phyloP scores from a whole-genome alignment of 2,113 vertebrate genomes.

The Leptobrachium leishanense region DNA sequence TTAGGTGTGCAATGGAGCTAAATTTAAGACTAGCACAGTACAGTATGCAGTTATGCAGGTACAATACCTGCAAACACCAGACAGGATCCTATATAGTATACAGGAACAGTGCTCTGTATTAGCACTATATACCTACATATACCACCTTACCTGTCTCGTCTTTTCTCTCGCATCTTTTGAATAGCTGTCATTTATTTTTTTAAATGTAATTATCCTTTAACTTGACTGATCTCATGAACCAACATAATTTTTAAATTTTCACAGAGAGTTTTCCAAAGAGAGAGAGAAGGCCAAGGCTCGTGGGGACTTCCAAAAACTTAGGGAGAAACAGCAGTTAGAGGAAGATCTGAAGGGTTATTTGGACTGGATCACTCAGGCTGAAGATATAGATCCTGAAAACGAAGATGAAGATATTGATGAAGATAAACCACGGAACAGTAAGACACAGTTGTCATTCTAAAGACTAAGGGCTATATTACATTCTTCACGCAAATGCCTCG shows the following conservation, averaged over 20 bases:
- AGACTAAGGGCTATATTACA: no score
- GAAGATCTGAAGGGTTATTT: constrained; percentile 97
- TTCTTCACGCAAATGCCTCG: no score
- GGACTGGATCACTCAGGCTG: constrained; percentile 99
- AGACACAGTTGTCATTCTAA: constrained; percentile 57
- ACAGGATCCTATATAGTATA: no score
- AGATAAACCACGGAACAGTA: constrained; percentile 95
- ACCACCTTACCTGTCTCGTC: no score
- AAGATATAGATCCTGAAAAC: constrained; percentile 98
- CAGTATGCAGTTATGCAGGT: no score
- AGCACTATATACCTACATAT: no score
- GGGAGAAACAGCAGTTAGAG: constrained; percentile 96
- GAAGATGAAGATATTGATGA: constrained; percentile 96
- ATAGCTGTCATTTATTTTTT: no score
- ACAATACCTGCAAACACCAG: no score
- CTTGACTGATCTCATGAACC: neutral
- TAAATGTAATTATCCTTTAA: neutral
- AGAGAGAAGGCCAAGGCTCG: constrained; percentile 97
- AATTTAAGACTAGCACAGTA: no score
- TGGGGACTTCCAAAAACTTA: constrained; percentile 94
- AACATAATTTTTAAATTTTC: constrained; percentile 9
- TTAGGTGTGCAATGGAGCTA: no score
- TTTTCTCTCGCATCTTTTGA: no score
- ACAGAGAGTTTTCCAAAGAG: constrained; percentile 98
- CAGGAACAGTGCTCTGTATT: no score